Evolutionary conservation across 53 echinoderm and acorn worm genomes (phyloP).

Genomic region (Hippasteria phrygiana): DNA sequence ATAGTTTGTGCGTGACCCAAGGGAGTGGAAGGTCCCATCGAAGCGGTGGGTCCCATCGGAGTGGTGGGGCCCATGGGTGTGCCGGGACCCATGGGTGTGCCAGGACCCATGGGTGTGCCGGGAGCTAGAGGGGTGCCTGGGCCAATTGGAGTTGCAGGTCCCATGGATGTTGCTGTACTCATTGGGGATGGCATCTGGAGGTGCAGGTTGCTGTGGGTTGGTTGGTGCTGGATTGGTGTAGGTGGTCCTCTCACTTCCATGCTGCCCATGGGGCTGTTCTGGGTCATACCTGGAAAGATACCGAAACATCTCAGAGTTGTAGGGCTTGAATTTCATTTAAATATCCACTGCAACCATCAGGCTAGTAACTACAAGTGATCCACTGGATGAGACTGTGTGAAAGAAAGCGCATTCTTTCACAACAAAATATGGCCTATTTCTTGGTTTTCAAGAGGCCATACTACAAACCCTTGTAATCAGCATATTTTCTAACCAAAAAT

Average conservation of each 20-base stretch:
- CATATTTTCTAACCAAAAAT: no score
- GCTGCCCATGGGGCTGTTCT: constrained; percentile 38
- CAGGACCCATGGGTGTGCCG: constrained; percentile 59
- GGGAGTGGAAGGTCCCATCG: constrained; percentile 36
- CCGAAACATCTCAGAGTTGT: background rate
- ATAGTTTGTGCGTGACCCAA: background rate
- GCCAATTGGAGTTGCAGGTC: constrained; percentile 53
- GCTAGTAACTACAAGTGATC: no score
- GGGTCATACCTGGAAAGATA: constrained; percentile 22
- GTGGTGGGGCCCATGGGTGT: constrained; percentile 47
- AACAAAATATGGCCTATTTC: no score
- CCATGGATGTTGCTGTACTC: constrained; percentile 65
- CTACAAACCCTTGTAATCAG: no score
- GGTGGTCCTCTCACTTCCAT: constrained; percentile 45
- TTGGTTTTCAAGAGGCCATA: no score
- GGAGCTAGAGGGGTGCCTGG: constrained; percentile 63
- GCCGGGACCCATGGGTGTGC: constrained; percentile 49
- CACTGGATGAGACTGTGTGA: no score
- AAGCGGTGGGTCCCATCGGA: constrained; percentile 22
- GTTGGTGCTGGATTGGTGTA: constrained; percentile 44
- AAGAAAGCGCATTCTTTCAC: no score
- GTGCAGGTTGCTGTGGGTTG: constrained; percentile 36
- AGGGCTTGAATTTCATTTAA: background rate
- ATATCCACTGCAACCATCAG: background rate
- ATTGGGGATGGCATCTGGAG: constrained; percentile 61